Conservation (phyloP, 1,140 invertebrate genomes). For the Yoshiicerus persimilis region DNA sequence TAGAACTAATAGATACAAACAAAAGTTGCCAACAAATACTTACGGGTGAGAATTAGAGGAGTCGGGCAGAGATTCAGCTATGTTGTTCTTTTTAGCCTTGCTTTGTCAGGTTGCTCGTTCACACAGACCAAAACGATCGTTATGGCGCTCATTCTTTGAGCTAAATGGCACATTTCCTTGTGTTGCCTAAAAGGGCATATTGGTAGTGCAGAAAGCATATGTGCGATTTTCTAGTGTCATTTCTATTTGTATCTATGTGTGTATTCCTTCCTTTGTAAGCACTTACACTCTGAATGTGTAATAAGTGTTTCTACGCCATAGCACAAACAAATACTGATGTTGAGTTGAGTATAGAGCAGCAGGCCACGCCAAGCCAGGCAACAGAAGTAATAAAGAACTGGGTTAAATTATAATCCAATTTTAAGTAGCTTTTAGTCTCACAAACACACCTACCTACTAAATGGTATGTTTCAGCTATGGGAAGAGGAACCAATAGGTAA, state of each 20-base stretch:
- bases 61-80: not conserved
- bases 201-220: not conserved
- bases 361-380: too few species aligned
- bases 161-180: not conserved
- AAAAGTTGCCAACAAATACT: not conserved
- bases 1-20: not conserved
- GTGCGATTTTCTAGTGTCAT: not conserved
- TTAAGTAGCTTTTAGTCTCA: not conserved
- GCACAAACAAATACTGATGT: too few species aligned
- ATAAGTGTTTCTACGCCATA: not conserved
- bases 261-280: not conserved
- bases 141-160: not conserved
- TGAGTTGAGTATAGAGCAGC: too few species aligned
- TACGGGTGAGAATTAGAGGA: not conserved
- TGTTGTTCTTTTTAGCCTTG: not conserved
- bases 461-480: not conserved
- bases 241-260: not conserved
- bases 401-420: not conserved
- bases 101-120: not conserved
- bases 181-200: not conserved
- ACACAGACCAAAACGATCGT: not conserved
- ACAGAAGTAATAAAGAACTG: not conserved
- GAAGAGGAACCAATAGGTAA: not conserved
- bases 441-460: not conserved
- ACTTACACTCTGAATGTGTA: not conserved